Base-by-base conservation (phyloP, 2,888 invertebrate genomes). In the Steinernema scapterisci region DNA sequence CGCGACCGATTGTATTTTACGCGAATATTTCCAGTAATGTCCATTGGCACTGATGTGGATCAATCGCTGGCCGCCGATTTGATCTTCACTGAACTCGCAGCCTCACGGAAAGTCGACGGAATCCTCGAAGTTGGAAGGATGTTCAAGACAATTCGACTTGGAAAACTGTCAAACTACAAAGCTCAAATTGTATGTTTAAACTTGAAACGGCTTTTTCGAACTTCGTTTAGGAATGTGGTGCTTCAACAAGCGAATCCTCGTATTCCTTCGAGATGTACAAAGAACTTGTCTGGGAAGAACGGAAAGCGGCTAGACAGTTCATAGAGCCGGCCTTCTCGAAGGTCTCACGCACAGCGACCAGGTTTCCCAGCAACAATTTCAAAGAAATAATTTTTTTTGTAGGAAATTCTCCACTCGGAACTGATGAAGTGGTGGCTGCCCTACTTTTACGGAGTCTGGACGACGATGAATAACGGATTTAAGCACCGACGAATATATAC, bases 231-330 rank as follows among this genome's bases (percentile, higher is more conserved):
- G 25, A 63, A 31, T 31, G 16, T 16, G 31, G 63, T 16, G 63
- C 63, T 11, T 63, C 63, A 1, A 63, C 63, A 38, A 63, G 63
- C 31, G 63, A 31, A 16, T 31, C 31, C 3, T 2, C 63, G 16
- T 63, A 63, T n/a, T 63, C 63, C 6, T 27, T 63, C 38, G 63
- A 63, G 31, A 63, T 63, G 63, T 38, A 63, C 31, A 31, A 63
- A 63, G 63, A 54, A 23, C 6, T 23, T 6, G 54, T 54, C 7
- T 54, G 54, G 63, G 31, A 63, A 31, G 63, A 63, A 31, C 27
- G 63, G 38, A 27, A 54, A 6, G 11, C 63, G 7, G 31, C 31
- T 1, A 25, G 19, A 9, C 31, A 27, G 31, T 31, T 63, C 63
- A 31, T 63, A 16, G 23, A 63, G 1, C 25, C 1, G 27, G 27